These are phyloP conservation scores for Hyla sarda DNA, from an alignment of 2,113 vertebrate species.

Conservation along the genomic window DNA sequence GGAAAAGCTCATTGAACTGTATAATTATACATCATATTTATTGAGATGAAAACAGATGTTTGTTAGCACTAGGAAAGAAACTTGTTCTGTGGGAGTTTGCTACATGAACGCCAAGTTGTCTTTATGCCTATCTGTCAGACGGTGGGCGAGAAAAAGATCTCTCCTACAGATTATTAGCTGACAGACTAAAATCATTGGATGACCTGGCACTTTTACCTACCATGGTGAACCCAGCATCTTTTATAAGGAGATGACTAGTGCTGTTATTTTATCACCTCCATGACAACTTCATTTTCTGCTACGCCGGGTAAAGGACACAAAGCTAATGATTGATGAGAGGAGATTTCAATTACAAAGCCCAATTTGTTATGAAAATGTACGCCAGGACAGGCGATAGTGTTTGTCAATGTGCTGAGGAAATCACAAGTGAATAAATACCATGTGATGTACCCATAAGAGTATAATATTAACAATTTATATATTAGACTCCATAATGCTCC, in stretches of 20 bases:
- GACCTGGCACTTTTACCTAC: background rate
- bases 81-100: background rate
- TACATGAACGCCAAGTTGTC: background rate
- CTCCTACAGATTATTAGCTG: conserved; percentile 5
- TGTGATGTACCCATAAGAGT: background rate
- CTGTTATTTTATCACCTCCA: conserved; percentile 38
- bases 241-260: conserved; percentile 24
- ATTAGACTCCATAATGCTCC: too few relatives aligned
- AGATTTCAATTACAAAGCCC: conserved; percentile 47
- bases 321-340: conserved; percentile 50
- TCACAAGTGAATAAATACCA: background rate
- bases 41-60: background rate
- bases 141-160: background rate
- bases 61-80: background rate
- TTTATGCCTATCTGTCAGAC: background rate
- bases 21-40: background rate
- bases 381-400: conserved; percentile 2
- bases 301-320: conserved; percentile 32
- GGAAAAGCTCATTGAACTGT: background rate
- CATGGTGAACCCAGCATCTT: background rate
- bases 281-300: conserved; percentile 58
- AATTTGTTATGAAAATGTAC: conserved; percentile 50
- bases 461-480: background rate
- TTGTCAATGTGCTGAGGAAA: conserved; percentile 29
- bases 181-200: background rate